A percentile compares a stretch with the other conserved stretches of the same genome.
These are phyloP conservation scores for Ashinkailepas kermadecensis DNA, from an alignment of 2,888 invertebrate genomes.

Conservation along the genomic window DNA sequence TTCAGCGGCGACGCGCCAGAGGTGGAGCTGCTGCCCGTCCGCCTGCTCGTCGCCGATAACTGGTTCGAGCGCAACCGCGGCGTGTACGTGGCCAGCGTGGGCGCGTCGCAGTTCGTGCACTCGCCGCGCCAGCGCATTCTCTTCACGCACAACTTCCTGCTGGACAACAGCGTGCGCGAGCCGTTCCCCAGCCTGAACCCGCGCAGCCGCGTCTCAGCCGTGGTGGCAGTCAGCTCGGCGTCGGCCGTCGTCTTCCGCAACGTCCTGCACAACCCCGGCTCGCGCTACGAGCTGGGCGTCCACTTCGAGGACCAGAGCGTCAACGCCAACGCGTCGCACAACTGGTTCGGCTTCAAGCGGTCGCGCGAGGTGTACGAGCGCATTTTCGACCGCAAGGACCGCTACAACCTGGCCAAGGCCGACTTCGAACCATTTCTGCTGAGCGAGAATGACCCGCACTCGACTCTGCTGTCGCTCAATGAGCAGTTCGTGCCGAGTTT, in stretches of 20 bases:
- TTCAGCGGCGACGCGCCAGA: conserved; percentile 56
- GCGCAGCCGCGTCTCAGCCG: conserved; percentile 84
- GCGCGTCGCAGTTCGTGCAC: conserved; percentile 65
- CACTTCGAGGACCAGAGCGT: conserved; percentile 81
- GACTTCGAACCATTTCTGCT: conserved; percentile 82
- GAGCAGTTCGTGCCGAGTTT: conserved; percentile 64
- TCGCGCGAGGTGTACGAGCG: conserved; percentile 40
- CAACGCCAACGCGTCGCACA: conserved; percentile 84
- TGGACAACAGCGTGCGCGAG: conserved; percentile 75
- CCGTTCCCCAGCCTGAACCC: conserved; percentile 70
- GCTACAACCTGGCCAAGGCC: conserved; percentile 90
- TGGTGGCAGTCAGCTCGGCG: conserved; percentile 76
- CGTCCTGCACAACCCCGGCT: conserved; percentile 80
- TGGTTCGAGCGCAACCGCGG: conserved; percentile 83
- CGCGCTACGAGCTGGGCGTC: conserved; percentile 89
- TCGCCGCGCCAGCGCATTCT: conserved; percentile 58
- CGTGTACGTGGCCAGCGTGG: conserved; percentile 75
- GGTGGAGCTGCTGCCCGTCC: conserved; percentile 64
- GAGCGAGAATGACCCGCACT: conserved; percentile 64
- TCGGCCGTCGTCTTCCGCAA: conserved; percentile 85
- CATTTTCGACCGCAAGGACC: conserved; percentile 62
- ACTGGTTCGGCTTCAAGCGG: conserved; percentile 68
- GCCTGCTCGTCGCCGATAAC: conserved; percentile 73
- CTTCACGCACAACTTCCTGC: conserved; percentile 80
- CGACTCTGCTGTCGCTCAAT: conserved; percentile 45